phyloP scores from a whole-genome alignment of 2,797 vertebrate species.

The Urosaurus nigricauda region DNA sequence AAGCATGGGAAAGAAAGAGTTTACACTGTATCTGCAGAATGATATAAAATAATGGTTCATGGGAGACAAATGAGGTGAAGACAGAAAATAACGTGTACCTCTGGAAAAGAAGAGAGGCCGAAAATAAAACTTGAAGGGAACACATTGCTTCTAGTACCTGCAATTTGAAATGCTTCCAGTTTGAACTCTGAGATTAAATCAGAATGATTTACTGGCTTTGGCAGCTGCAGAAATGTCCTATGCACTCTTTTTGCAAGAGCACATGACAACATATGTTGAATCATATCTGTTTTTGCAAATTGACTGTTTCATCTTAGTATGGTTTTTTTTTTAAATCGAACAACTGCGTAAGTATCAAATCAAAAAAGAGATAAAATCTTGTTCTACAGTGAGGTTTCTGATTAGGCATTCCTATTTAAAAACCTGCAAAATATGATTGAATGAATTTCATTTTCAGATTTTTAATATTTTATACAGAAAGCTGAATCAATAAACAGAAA shows the following conservation, averaged over 20 bases:
- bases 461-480: constrained; percentile 74
- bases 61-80: constrained; percentile 35
- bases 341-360: constrained; percentile 62
- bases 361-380: constrained; percentile 49
- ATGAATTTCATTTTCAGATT: constrained; percentile 69
- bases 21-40: constrained; percentile 56
- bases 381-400: constrained; percentile 59
- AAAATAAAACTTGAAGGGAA: constrained; percentile 75
- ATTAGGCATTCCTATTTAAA: constrained; percentile 62
- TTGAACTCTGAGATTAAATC: constrained; percentile 67
- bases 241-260: constrained; percentile 78
- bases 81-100: constrained; percentile 42
- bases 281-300: constrained; percentile 71
- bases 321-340: constrained; percentile 41
- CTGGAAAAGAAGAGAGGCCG: constrained; percentile 41
- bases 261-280: constrained; percentile 69
- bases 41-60: constrained; percentile 48
- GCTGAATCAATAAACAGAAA: constrained; percentile 62
- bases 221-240: constrained; percentile 76
- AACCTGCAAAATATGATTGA: constrained; percentile 72
- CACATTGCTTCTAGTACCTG: constrained; percentile 69
- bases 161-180: constrained; percentile 71
- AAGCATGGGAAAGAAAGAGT: constrained; percentile 54
- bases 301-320: constrained; percentile 68
- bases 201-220: constrained; percentile 63